Evolutionary conservation across 37 sponge, comb jelly and placozoan species (phyloP).

Genomic region (Bolinopsis microptera): DNA sequence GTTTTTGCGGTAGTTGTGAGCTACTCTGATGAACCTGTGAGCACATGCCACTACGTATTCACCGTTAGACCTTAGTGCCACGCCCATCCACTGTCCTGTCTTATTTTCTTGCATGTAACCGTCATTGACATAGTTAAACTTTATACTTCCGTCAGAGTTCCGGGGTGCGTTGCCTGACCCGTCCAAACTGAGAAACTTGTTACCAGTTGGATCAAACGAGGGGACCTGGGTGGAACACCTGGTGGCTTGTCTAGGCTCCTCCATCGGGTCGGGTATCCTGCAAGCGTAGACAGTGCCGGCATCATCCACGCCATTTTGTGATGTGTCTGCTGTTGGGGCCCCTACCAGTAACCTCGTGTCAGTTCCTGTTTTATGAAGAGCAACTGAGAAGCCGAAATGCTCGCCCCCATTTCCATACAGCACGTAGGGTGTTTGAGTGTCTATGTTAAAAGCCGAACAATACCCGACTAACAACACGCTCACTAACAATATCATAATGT

Average conservation of each 20-base stretch:
- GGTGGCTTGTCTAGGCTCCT: neutral
- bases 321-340: neutral
- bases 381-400: conserved; percentile 9
- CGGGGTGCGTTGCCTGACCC: neutral
- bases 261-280: neutral
- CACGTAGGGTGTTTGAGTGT: conserved; percentile 38
- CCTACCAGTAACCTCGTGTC: neutral
- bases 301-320: neutral
- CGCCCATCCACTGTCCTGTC: conserved; percentile 20
- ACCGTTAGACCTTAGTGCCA: neutral
- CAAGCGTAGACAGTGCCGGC: neutral
- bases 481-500: neutral
- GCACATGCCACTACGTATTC: conserved; percentile 11
- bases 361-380: neutral
- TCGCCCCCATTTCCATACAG: neutral
- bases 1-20: neutral
- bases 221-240: conserved; percentile 9
- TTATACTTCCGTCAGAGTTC: neutral
- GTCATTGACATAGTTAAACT: neutral
- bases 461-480: neutral
- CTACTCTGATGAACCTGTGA: neutral
- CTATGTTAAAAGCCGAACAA: conserved; percentile 6
- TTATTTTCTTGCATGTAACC: conserved; percentile 17
- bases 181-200: conserved; percentile 12
- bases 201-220: neutral